These are phyloP conservation scores for Noturus placidus DNA, from an alignment of 2,113 vertebrate genomes.

Conservation along the genomic window DNA sequence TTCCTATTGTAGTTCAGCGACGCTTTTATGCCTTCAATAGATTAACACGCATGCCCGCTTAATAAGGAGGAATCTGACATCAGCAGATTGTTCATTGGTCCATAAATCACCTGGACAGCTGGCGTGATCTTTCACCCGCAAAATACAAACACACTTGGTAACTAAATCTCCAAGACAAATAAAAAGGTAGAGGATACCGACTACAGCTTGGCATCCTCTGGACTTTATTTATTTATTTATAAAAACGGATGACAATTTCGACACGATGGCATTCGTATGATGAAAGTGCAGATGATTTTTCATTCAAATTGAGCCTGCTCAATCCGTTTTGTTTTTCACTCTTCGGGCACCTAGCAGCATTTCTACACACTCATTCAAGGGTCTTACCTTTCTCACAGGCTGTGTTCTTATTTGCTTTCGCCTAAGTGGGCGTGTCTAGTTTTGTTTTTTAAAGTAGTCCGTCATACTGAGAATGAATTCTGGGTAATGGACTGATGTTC, in stretches of 20 bases:
- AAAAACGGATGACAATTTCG: not conserved
- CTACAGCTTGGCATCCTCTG: not conserved
- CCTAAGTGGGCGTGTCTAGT: not conserved
- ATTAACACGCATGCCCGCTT: not conserved
- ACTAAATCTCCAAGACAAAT: not conserved
- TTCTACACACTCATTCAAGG: not conserved
- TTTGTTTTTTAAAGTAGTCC: not conserved
- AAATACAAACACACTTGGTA: not conserved
- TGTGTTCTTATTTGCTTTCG: not conserved
- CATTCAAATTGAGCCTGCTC: not conserved
- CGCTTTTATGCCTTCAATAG: not conserved
- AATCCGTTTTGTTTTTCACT: not conserved
- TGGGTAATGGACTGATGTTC: not conserved
- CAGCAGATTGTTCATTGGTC: not conserved
- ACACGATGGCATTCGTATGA: not conserved
- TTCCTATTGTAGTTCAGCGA: conserved; percentile 1
- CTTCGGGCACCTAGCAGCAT: not conserved
- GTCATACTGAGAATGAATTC: not conserved
- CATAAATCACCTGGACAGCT: not conserved
- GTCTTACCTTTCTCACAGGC: not conserved
- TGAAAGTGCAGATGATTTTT: not conserved
- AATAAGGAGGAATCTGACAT: not conserved
- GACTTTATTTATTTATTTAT: not conserved
- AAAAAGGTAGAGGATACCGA: not conserved
- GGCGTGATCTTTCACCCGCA: not conserved